These are phyloP conservation scores for Cybosia mesomella DNA, from an alignment of 2,888 invertebrate species.

Conservation along the genomic window DNA sequence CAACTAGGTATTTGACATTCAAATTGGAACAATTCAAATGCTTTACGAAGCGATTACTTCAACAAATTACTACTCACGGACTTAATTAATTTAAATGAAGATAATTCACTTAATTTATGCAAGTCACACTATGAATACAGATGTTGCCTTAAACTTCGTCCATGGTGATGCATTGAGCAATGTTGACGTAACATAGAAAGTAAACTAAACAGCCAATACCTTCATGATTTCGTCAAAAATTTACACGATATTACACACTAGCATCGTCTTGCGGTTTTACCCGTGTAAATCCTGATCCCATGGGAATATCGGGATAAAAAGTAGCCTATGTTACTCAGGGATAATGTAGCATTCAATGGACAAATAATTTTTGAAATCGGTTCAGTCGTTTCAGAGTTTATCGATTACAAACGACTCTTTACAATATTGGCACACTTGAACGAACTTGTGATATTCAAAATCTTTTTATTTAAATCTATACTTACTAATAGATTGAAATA, in stretches of 20 bases:
- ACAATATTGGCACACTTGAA: no score
- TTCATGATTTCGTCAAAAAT: background rate
- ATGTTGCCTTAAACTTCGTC: constrained; percentile 46
- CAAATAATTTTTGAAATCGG: no score
- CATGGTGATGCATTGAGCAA: constrained; percentile 17
- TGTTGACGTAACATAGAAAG: constrained; percentile 46
- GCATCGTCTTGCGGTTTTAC: background rate
- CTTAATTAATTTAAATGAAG: constrained; percentile 28
- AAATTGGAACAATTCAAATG: constrained; percentile 2
- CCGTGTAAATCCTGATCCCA: no score
- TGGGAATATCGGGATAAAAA: no score
- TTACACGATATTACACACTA: background rate
- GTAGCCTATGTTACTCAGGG: no score
- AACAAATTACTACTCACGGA: constrained; percentile 18
- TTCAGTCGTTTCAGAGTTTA: no score
- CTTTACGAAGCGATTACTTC: constrained; percentile 13
- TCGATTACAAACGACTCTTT: no score
- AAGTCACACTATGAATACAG: constrained; percentile 28
- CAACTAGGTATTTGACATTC: constrained; percentile 2
- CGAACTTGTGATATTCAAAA: no score
- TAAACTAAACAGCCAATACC: constrained; percentile 33
- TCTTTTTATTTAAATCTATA: no score
- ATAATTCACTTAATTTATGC: constrained; percentile 25
- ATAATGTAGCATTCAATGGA: no score
- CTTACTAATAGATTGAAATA: no score